Evolutionary conservation across 2,113 vertebrate genomes (phyloP).

Genomic region (Leiothrix lutea): DNA sequence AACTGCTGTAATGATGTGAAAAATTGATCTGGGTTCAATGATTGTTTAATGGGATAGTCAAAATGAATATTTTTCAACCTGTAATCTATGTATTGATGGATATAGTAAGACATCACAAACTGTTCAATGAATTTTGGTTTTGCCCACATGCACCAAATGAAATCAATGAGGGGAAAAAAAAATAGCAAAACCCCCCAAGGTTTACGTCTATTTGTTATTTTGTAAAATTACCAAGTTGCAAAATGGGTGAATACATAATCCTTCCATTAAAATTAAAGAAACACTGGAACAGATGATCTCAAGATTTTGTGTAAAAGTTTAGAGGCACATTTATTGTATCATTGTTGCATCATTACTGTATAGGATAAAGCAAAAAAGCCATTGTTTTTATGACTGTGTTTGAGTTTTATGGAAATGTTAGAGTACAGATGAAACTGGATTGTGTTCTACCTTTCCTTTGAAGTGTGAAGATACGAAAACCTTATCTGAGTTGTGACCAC

Average conservation of each 20-base stretch:
- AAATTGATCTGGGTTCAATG: neutral
- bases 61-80: neutral
- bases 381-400: neutral
- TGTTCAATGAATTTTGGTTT: neutral
- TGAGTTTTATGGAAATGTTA: neutral
- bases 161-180: neutral
- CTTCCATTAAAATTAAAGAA: neutral
- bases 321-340: neutral
- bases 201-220: neutral
- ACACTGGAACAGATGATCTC: neutral
- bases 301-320: neutral
- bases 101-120: neutral
- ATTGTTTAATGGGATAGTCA: neutral
- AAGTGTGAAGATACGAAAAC: neutral
- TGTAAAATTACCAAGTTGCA: neutral
- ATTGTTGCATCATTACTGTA: neutral
- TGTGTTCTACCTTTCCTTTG: neutral
- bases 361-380: neutral
- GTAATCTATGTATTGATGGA: neutral
- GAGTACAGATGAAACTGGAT: neutral
- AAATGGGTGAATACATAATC: neutral
- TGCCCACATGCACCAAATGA: neutral
- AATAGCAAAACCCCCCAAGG: neutral
- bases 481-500: neutral
- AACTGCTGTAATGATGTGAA: neutral